Percentiles rank a stretch among this genome's conserved stretches.
phyloP scores from a whole-genome alignment of 1,140 invertebrate genomes.

The Drosophila nigrodunni region DNA sequence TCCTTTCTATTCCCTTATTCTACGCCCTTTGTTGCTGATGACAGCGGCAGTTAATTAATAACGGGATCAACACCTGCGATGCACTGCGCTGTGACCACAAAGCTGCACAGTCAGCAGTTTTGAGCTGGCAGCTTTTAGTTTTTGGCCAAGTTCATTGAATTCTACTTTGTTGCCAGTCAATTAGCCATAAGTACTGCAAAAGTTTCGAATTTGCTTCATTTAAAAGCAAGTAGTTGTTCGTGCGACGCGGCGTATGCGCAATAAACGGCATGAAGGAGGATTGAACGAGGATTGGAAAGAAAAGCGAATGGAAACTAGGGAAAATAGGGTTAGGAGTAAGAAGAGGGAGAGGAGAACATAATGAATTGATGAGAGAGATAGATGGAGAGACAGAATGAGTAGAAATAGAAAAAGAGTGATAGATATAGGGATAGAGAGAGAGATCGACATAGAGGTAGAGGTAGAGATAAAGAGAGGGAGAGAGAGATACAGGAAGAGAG shows the following conservation, averaged over 20 bases:
- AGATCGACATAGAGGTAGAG: not conserved
- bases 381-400: not conserved
- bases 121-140: slow-evolving; percentile 60
- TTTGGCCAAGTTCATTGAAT: slow-evolving; percentile 50
- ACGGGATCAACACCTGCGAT: slow-evolving; percentile 38
- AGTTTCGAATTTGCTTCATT: slow-evolving; percentile 50
- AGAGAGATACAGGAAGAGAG: not conserved
- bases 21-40: slow-evolving; percentile 41
- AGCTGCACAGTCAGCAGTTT: slow-evolving; percentile 41
- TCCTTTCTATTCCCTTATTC: not conserved
- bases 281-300: not conserved
- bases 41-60: slow-evolving; percentile 61
- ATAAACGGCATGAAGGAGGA: slow-evolving; percentile 3
- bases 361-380: not conserved
- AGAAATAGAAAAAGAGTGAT: not conserved
- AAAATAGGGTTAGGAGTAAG: not conserved
- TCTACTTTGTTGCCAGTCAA: slow-evolving; percentile 54
- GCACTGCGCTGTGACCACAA: not conserved
- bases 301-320: not conserved
- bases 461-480: not conserved
- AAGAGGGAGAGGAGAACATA: not conserved
- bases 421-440: not conserved
- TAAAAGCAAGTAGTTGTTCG: slow-evolving; percentile 57
- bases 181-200: slow-evolving; percentile 65
- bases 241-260: slow-evolving; percentile 50